A percentile compares a stretch with the other conserved stretches of the same genome.
Conservation (phyloP, 2,113 vertebrate genomes). For the Zapus hudsonius region DNA sequence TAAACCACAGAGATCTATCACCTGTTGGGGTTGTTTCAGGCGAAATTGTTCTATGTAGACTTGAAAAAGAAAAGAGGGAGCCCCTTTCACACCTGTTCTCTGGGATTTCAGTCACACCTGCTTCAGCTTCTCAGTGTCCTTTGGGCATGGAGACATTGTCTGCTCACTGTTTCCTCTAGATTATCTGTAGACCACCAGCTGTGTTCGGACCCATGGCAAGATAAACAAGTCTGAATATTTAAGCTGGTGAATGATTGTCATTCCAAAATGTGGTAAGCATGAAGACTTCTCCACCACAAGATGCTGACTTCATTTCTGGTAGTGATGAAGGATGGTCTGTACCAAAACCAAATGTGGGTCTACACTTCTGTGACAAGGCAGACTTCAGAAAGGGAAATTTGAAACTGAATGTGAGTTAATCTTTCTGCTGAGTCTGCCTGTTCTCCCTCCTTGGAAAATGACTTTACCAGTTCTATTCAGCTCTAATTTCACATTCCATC, state of each 20-base stretch:
- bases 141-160: neutral
- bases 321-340: conserved; percentile 23
- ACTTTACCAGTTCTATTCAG: neutral
- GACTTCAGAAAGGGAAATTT: conserved; percentile 36
- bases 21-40: neutral
- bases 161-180: neutral
- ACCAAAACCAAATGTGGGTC: conserved; percentile 70
- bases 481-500: neutral
- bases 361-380: conserved; percentile 38
- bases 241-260: conserved; percentile 54
- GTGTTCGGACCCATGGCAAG: conserved; percentile 27
- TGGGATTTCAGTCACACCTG: neutral
- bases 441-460: neutral
- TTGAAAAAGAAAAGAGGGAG: neutral
- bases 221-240: conserved; percentile 56
- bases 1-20: neutral
- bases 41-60: neutral
- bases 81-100: neutral
- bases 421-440: neutral
- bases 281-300: conserved; percentile 66
- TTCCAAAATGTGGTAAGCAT: conserved; percentile 49
- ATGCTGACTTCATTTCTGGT: conserved; percentile 42
- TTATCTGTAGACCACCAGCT: neutral
- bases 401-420: neutral
- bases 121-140: conserved; percentile 1